Evolutionary conservation across 2,797 vertebrate species (phyloP).

Genomic region (Tadarida brasiliensis): DNA sequence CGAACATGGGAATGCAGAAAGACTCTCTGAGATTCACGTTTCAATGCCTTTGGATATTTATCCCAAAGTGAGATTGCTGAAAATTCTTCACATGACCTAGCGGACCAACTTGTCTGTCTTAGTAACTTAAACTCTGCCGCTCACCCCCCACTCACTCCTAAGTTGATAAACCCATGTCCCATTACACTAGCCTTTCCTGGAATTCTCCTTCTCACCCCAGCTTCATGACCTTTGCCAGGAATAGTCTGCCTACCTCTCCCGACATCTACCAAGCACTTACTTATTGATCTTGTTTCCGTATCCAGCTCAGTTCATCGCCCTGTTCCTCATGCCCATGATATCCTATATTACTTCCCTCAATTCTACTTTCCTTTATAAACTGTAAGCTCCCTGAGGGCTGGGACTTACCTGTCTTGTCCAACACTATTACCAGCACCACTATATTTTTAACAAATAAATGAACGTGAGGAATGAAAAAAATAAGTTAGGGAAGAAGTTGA

Average conservation of each 20-base stretch:
- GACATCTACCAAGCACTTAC: background rate
- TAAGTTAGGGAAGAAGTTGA: background rate
- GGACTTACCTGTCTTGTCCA: background rate
- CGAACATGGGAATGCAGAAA: background rate
- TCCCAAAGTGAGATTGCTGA: background rate
- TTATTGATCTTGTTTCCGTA: background rate
- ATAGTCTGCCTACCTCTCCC: background rate
- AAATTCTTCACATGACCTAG: background rate
- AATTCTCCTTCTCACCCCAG: background rate
- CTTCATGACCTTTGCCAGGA: background rate
- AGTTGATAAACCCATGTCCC: background rate
- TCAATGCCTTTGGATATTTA: background rate
- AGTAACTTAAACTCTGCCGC: background rate
- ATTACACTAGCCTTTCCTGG: background rate
- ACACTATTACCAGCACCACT: background rate
- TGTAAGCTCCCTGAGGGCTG: background rate
- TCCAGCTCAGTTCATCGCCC: background rate
- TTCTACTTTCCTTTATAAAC: background rate
- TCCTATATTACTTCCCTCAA: background rate
- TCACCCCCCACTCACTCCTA: background rate
- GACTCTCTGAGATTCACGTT: background rate
- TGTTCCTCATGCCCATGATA: background rate
- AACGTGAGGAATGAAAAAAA: background rate
- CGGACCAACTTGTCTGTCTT: background rate
- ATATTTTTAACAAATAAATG: background rate